Evolutionary conservation across 2,888 invertebrate species (phyloP), one percentile per base, ranked within the genome.

Genomic region (Ophioninae sp.): DNA sequence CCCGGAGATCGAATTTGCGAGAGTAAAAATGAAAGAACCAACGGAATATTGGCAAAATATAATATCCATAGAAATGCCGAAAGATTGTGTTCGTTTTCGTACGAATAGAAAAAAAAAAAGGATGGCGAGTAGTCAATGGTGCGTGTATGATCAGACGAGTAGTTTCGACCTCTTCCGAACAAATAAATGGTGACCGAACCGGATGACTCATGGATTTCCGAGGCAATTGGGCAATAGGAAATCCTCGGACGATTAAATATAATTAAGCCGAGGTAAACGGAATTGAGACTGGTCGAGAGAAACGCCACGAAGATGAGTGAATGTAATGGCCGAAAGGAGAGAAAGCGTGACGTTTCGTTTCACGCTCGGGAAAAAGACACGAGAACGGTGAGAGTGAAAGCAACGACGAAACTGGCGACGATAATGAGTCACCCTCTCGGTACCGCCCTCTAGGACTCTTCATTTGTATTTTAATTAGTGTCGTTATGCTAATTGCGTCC

Each of bases 381-480:
- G 75, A 86, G 9, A 3, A 68, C 13, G 23, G 83, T 84, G 79
- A 79, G 79, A 86, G 83, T 85, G 61, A 74, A 73, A 81, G 78
- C 82, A 74, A 86, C 85, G 88, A 88, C 88, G 59, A 87, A 79
- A 86, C 88, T 88, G 68, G 76, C 86, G 87, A 90, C 87, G 92
- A 92, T 92, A 92, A 93, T 93, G 92, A 92, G 91, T 92, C 91
- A 90, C 87, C 90, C 87, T 86, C 92, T 92, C 89, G 74, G 67
- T 69, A 51, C 63, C 92, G 92, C 93, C 93, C 94, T 94, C 94
- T 94, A 95, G 95, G 94, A 94, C 94, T 94, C 94, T 95, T 95
- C 95, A 95, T 95, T 95, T 95, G 95, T 95, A 95, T 95, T 95
- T 95, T 95, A 95, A 95, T 95, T 95, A 95, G 95, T 94, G 94